Conservation (phyloP, 2,113 vertebrate species). For the Leptodactylus fuscus region DNA sequence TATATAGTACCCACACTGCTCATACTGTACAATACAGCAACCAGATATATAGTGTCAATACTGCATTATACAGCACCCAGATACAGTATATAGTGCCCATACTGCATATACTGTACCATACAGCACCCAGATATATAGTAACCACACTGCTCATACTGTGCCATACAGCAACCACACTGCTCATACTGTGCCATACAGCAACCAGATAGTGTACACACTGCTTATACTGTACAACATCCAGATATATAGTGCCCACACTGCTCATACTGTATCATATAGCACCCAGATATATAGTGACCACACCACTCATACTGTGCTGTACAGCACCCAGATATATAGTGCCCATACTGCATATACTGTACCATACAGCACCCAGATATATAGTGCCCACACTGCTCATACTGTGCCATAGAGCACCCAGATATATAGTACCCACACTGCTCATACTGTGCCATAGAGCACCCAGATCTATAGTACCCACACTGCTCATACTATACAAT, state of each 20-base stretch:
- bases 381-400: not conserved
- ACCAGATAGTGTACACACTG: too few species aligned
- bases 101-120: not conserved
- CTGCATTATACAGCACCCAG: not conserved
- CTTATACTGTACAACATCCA: not conserved
- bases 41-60: not conserved
- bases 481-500: too few species aligned
- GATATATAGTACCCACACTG: not conserved
- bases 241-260: too few species aligned
- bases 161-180: not conserved
- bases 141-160: not conserved
- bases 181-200: not conserved
- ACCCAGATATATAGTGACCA: not conserved
- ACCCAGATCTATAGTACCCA: not conserved
- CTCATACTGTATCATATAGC: too few species aligned
- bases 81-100: not conserved
- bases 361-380: not conserved
- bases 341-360: not conserved
- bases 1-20: not conserved
- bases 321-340: too few species aligned
- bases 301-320: too few species aligned
- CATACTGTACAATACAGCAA: not conserved
- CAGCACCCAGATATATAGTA: not conserved
- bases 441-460: not conserved
- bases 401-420: not conserved